phyloP scores from a whole-genome alignment of 2,797 vertebrate species.

The Micropoecilia bifurca region DNA sequence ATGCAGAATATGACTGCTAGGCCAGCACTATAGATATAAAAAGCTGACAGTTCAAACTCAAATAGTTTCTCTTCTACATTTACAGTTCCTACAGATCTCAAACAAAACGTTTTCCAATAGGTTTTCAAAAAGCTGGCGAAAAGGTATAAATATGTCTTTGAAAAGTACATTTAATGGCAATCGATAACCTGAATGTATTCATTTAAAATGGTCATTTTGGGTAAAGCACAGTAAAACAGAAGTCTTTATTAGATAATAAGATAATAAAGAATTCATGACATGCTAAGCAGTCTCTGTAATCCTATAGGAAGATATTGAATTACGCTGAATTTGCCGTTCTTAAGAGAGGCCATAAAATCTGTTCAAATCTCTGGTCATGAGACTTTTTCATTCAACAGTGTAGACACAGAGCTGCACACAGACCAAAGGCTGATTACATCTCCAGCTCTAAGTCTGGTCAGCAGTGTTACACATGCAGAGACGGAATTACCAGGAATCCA shows the following conservation, averaged over 20 bases:
- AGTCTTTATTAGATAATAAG: neutral
- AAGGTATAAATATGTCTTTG: neutral
- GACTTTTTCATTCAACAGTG: constrained; percentile 30
- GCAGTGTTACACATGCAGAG: constrained; percentile 19
- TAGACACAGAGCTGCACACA: constrained; percentile 18
- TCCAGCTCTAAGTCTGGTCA: constrained; percentile 48
- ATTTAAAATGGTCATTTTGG: constrained; percentile 10
- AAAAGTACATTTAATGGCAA: neutral
- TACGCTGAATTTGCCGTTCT: constrained; percentile 56
- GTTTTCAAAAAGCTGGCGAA: neutral
- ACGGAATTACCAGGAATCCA: constrained; percentile 23
- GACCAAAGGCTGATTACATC: constrained; percentile 37
- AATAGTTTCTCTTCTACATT: neutral
- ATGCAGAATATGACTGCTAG: neutral
- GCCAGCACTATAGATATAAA: neutral
- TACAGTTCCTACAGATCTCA: neutral
- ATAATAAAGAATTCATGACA: constrained; percentile 32
- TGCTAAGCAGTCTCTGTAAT: constrained; percentile 28
- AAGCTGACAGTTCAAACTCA: neutral
- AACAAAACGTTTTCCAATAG: neutral
- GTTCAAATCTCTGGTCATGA: constrained; percentile 63
- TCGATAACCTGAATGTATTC: neutral
- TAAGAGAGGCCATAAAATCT: constrained; percentile 38
- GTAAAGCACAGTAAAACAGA: constrained; percentile 22
- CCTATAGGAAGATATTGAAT: constrained; percentile 60